Percentiles rank a stretch among this genome's conserved stretches.
Conservation (phyloP, 2,797 vertebrate genomes). For the Myiothlypis chrysogaster region DNA sequence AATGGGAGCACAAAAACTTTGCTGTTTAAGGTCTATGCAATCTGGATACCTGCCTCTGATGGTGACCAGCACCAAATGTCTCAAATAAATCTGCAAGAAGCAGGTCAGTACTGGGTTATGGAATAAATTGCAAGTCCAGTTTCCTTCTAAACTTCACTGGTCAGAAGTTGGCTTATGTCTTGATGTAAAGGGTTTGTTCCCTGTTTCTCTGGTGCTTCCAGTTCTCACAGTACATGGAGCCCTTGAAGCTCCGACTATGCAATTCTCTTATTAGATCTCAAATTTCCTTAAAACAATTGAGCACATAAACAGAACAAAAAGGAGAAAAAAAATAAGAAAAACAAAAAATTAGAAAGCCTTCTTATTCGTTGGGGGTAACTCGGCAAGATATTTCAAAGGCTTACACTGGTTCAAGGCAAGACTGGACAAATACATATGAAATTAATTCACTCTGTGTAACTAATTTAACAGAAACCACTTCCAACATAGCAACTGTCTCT, state of each 20-base stretch:
- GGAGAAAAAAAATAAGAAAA: neutral
- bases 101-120: neutral
- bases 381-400: neutral
- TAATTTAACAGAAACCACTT: neutral
- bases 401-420: neutral
- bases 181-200: neutral
- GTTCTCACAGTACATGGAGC: neutral
- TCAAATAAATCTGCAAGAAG: neutral
- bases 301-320: neutral
- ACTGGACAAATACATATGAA: neutral
- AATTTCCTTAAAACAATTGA: neutral
- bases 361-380: neutral
- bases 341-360: neutral
- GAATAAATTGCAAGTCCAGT: neutral
- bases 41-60: neutral
- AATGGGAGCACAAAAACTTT: neutral
- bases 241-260: neutral
- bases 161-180: neutral
- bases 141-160: neutral
- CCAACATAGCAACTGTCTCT: neutral
- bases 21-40: neutral
- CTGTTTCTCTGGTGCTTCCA: neutral
- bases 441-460: neutral
- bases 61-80: neutral
- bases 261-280: neutral